These are phyloP conservation scores for chimpanzee (Pan troglodytes) DNA, from an alignment of 2,113 vertebrate species.

Conservation along the genomic window DNA sequence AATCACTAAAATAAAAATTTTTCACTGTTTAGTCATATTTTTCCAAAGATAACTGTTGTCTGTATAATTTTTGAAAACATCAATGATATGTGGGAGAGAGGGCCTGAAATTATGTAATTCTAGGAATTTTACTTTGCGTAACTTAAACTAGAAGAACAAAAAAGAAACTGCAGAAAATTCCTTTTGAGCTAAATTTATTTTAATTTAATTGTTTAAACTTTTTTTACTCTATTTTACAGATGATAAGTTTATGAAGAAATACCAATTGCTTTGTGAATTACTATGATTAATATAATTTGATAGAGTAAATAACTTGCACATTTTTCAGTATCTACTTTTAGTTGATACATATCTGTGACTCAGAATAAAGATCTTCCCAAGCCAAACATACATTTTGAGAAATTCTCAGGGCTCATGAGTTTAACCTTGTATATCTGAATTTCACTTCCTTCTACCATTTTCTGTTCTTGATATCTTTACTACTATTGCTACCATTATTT, in stretches of 20 bases:
- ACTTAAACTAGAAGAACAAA: neutral
- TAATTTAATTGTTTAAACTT: too few relatives aligned
- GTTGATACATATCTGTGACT: neutral
- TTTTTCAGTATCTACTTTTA: neutral
- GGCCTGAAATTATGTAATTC: neutral
- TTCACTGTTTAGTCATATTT: neutral
- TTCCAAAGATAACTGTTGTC: neutral
- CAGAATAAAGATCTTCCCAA: neutral
- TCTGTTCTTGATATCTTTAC: neutral
- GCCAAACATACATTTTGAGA: neutral
- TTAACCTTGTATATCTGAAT: neutral
- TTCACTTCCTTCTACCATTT: neutral
- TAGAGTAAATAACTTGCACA: neutral
- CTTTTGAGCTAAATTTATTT: neutral
- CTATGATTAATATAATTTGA: neutral
- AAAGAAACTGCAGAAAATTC: neutral
- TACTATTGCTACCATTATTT: neutral
- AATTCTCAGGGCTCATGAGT: neutral
- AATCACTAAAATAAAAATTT: neutral
- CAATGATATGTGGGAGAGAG: neutral
- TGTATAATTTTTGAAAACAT: neutral
- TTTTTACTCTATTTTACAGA: too few relatives aligned
- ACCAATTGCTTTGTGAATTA: conserved; percentile 18
- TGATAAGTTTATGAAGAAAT: neutral
- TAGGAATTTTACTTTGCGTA: neutral